Percentiles rank a stretch among this genome's conserved stretches.
These are phyloP conservation scores for Lasioglossum leucozonium DNA, from an alignment of 2,888 invertebrate genomes.

Conservation along the genomic window DNA sequence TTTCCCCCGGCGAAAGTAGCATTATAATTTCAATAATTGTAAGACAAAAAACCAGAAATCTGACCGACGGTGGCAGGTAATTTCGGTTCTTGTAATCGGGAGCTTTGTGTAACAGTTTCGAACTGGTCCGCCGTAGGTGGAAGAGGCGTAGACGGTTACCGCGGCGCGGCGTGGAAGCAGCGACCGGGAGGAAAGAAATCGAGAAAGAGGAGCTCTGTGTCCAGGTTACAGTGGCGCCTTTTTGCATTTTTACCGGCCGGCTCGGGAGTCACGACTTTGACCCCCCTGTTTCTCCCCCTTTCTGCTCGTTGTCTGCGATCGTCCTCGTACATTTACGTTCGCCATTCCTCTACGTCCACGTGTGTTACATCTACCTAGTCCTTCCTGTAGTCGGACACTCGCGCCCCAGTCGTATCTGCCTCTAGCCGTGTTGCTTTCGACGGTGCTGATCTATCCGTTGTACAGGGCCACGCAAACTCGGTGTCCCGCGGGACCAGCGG, in stretches of 20 bases:
- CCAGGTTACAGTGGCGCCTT: constrained; percentile 73
- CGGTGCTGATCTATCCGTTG: constrained; percentile 29
- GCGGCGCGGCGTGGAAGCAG: background rate
- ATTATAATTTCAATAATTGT: no score
- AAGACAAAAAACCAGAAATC: no score
- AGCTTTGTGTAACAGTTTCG: background rate
- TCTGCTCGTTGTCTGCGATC: constrained; percentile 53
- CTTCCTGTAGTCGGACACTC: constrained; percentile 42
- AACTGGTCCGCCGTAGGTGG: background rate
- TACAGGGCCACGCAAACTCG: constrained; percentile 32
- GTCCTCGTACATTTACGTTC: constrained; percentile 68
- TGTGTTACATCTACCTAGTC: constrained; percentile 60
- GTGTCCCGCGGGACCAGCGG: background rate
- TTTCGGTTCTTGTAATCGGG: background rate
- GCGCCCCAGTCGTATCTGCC: constrained; percentile 37
- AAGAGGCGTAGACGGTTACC: background rate
- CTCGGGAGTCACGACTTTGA: constrained; percentile 73
- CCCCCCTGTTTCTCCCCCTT: constrained; percentile 52
- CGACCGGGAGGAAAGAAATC: constrained; percentile 3
- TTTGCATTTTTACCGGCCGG: constrained; percentile 72
- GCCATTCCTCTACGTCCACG: constrained; percentile 64
- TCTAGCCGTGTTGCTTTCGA: constrained; percentile 29
- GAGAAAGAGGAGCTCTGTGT: constrained; percentile 50
- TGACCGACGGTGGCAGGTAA: no score
- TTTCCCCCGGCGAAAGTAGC: no score